A percentile compares a stretch with the other conserved stretches of the same genome.
Evolutionary conservation across 2,797 vertebrate genomes (phyloP).

Genomic region (Periparus ater): DNA sequence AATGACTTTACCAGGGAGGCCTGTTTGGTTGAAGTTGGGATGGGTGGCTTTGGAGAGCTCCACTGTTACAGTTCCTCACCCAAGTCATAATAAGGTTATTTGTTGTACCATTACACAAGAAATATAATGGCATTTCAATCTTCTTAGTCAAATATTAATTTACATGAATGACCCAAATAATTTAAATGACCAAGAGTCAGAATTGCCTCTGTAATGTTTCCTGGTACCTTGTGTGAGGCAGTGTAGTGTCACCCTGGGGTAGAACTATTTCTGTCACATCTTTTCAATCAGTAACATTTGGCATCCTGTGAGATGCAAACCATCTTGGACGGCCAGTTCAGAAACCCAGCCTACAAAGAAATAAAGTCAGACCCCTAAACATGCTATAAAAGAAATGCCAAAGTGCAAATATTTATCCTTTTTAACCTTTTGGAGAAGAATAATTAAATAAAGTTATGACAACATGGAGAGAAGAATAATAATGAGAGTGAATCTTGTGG

Average conservation of each 20-base stretch:
- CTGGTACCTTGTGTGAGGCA: background rate
- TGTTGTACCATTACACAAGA: background rate
- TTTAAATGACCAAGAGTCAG: background rate
- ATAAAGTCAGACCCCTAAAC: background rate
- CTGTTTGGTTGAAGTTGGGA: background rate
- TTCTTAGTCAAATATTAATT: background rate
- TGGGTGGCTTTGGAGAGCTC: background rate
- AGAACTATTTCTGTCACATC: background rate
- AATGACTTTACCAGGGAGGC: background rate
- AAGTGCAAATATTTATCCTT: background rate
- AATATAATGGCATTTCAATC: background rate
- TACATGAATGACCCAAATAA: background rate
- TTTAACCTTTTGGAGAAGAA: background rate
- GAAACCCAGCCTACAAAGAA: background rate
- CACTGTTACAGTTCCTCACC: background rate
- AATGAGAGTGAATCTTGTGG: background rate
- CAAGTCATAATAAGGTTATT: background rate
- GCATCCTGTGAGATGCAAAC: background rate
- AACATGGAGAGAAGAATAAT: background rate
- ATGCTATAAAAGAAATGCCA: background rate
- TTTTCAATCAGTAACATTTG: background rate
- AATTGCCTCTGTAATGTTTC: background rate
- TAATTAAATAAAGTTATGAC: background rate
- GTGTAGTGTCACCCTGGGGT: rapidly evolving
- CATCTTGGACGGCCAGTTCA: background rate